Evolutionary conservation across 2,888 invertebrate genomes (phyloP), one percentile per base, ranked within the genome.

Genomic region (Uloborus plumipes): DNA sequence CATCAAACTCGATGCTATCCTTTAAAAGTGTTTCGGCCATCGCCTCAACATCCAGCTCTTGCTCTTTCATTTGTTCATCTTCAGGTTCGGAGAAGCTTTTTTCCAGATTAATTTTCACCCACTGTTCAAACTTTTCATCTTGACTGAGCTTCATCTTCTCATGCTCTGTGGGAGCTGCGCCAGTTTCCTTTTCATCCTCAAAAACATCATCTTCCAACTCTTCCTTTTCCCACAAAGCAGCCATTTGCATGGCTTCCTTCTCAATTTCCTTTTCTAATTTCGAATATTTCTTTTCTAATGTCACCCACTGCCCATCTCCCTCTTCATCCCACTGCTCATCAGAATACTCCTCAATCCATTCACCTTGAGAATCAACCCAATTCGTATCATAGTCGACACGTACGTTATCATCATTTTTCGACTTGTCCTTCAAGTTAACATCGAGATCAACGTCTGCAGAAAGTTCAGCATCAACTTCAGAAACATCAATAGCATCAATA

Each of bases 251-350:
- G 0, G 83, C 76, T 62, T 83, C 83, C 11, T 67, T 64, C 22
- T 76, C 77, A 31, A 73, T 71, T 39, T 83, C 83, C 16, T 67
- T 73, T 47, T 83, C 73, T 77, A 83, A 73, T 20, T 77, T 83
- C 39, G 73, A 47, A 18, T 72, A 83, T 22, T 77, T 83, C 61
- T 74, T 83, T 49, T 69, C 67, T n/a, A 77, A 58, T 6, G 77
- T 51, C 14, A 83, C 73, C 83, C 83, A 83, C 31, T 83, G 70
- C 0, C 59, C 61, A 47, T 77, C 77, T 0, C 65, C 76, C 51
- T 75, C 82, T 14, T 76, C 74, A 26, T 81, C 83, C 82, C 82
- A 82, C 16, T 82, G 82, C 51, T 82, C 82, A 50, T 83, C 83
- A 14, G 77, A 77, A 69, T 77, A 83, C 47, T 83, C 83, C 18